These are phyloP conservation scores for Agrotis exclamationis DNA, from an alignment of 2,888 invertebrate genomes.

Conservation along the genomic window DNA sequence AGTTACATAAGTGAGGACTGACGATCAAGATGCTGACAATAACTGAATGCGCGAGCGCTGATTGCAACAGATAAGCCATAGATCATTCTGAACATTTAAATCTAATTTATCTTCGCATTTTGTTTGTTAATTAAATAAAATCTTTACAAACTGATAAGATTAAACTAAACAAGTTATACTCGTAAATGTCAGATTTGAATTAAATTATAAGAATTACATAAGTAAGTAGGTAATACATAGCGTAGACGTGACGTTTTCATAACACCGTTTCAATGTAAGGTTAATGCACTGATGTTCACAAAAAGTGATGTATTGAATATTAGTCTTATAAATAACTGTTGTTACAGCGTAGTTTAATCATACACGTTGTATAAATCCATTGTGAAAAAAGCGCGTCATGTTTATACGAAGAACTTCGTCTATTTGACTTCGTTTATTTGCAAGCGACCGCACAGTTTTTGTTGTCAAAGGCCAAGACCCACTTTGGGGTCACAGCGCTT, in stretches of 20 bases:
- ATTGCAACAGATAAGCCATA: slow-evolving; percentile 61
- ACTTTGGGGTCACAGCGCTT: slow-evolving; percentile 35
- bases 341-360: slow-evolving; percentile 31
- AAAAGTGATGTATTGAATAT: slow-evolving; percentile 49
- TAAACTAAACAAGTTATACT: slow-evolving; percentile 30
- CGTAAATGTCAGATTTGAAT: slow-evolving; percentile 52
- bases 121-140: slow-evolving; percentile 54
- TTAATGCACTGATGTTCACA: slow-evolving; percentile 51
- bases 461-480: slow-evolving; percentile 26
- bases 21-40: slow-evolving; percentile 59
- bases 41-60: slow-evolving; percentile 54
- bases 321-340: slow-evolving; percentile 39
- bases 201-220: slow-evolving; percentile 46
- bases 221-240: slow-evolving; percentile 26
- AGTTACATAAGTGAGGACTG: slow-evolving; percentile 62
- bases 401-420: not conserved
- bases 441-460: slow-evolving; percentile 16
- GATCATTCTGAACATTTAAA: slow-evolving; percentile 50
- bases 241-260: slow-evolving; percentile 47
- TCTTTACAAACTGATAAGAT: slow-evolving; percentile 47
- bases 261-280: slow-evolving; percentile 44
- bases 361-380: slow-evolving; percentile 21
- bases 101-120: slow-evolving; percentile 53
- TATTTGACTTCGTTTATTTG: slow-evolving; percentile 13
- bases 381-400: slow-evolving; percentile 23